phyloP scores from a whole-genome alignment of 2,888 invertebrate genomes.

The Drosophila suboccidentalis region DNA sequence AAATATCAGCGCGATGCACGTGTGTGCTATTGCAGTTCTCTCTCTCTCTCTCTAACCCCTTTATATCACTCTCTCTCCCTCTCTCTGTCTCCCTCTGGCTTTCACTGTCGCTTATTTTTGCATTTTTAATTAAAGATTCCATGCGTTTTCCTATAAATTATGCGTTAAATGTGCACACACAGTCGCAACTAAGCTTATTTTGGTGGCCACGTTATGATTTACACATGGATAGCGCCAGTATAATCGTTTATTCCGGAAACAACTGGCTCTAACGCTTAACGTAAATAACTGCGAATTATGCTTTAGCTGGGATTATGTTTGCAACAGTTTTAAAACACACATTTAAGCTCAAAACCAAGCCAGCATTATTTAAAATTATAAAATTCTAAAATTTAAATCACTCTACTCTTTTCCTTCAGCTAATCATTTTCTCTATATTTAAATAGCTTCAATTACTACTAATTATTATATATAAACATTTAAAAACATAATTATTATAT shows the following conservation, averaged over 20 bases:
- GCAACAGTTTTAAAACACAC: not conserved
- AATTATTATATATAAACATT: too few relatives aligned
- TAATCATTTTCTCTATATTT: not conserved
- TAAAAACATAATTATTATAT: too few relatives aligned
- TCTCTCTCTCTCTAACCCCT: conserved; percentile 3
- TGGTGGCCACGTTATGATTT: conserved; percentile 29
- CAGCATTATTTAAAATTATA: too few relatives aligned
- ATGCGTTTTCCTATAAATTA: conserved; percentile 47
- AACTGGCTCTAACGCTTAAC: not conserved
- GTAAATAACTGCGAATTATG: not conserved
- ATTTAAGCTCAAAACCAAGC: not conserved
- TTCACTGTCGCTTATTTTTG: conserved; percentile 37
- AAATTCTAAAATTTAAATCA: too few relatives aligned
- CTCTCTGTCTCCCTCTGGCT: not conserved
- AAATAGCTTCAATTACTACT: not conserved
- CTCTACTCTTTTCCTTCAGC: too few relatives aligned
- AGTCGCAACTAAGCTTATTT: conserved; percentile 21
- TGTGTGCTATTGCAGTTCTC: conserved; percentile 6
- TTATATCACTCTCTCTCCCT: not conserved
- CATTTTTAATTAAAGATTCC: conserved; percentile 69
- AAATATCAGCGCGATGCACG: conserved; percentile 15
- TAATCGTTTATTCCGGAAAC: not conserved
- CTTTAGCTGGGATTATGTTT: not conserved
- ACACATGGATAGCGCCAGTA: conserved; percentile 8
- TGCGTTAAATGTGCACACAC: conserved; percentile 33